Evolutionary conservation across 2,113 vertebrate genomes (phyloP).

Genomic region (Ptyas mucosa): DNA sequence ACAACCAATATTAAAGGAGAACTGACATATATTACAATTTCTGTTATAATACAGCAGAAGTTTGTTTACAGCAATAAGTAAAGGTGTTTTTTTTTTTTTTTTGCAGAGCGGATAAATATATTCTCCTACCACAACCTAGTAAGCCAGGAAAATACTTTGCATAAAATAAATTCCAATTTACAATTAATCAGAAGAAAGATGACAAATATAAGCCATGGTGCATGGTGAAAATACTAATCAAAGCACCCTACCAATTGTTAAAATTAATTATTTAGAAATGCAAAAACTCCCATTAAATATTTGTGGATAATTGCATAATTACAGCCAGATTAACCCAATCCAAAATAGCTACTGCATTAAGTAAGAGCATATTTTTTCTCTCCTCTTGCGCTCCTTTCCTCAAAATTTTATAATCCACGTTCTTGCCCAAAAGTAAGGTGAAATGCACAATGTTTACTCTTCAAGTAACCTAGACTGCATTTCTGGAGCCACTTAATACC

Average conservation of each 20-base stretch:
- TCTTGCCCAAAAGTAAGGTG: background rate
- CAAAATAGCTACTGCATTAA: conserved; percentile 70
- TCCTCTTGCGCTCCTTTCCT: conserved; percentile 14
- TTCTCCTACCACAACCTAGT: conserved; percentile 39
- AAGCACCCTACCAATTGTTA: conserved; percentile 78
- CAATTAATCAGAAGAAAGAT: conserved; percentile 74
- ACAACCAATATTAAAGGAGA: background rate
- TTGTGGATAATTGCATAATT: conserved; percentile 79
- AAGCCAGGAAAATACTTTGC: conserved; percentile 74
- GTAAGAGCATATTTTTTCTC: conserved; percentile 36
- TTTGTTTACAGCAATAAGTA: conserved; percentile 22
- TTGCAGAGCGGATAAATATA: conserved; percentile 44
- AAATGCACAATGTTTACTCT: background rate
- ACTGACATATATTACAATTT: conserved; percentile 36
- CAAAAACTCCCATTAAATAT: conserved; percentile 75
- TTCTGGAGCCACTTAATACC: background rate
- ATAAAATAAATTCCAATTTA: conserved; percentile 77
- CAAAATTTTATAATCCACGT: background rate
- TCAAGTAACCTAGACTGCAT: background rate
- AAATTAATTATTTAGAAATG: conserved; percentile 79
- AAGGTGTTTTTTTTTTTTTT: conserved; percentile 5
- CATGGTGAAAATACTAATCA: conserved; percentile 78
- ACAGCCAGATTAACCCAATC: conserved; percentile 74
- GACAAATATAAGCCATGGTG: conserved; percentile 72
- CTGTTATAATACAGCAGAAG: conserved; percentile 38